Conservation (phyloP, 1,140 invertebrate genomes). For the Choristoneura fumiferana region DNA sequence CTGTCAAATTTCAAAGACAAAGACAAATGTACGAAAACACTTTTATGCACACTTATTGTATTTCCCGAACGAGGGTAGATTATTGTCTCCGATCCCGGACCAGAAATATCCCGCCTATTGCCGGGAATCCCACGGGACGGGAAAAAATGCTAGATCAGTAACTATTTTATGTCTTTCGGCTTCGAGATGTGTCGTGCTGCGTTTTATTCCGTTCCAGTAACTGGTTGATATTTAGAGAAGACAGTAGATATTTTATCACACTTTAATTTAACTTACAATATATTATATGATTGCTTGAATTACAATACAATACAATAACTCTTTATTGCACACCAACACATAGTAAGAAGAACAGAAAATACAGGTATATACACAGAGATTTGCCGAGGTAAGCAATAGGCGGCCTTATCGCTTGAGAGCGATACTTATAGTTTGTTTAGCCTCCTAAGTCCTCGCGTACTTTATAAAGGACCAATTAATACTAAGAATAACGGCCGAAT, state of each 20-base stretch:
- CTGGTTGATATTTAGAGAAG: neutral
- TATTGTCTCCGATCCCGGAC: neutral
- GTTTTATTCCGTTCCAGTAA: neutral
- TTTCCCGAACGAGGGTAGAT: conserved; percentile 4
- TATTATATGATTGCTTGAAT: too few relatives aligned
- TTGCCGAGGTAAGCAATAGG: too few relatives aligned
- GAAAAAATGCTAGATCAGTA: conserved; percentile 19
- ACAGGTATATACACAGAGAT: too few relatives aligned
- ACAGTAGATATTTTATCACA: neutral
- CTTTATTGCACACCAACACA: too few relatives aligned
- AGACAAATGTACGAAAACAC: neutral
- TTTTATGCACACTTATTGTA: conserved; percentile 8
- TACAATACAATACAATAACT: too few relatives aligned
- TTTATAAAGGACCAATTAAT: too few relatives aligned
- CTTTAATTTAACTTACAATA: neutral
- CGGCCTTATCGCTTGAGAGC: too few relatives aligned
- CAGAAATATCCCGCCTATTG: neutral
- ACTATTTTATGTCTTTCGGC: conserved; percentile 17
- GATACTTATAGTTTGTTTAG: too few relatives aligned
- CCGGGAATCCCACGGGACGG: neutral
- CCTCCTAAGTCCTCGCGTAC: too few relatives aligned
- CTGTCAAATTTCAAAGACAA: too few relatives aligned
- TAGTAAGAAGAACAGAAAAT: too few relatives aligned
- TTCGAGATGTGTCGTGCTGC: conserved; percentile 10
- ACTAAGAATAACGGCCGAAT: too few relatives aligned